Conservation (phyloP, 2,888 invertebrate genomes). For the Neria commutata region DNA sequence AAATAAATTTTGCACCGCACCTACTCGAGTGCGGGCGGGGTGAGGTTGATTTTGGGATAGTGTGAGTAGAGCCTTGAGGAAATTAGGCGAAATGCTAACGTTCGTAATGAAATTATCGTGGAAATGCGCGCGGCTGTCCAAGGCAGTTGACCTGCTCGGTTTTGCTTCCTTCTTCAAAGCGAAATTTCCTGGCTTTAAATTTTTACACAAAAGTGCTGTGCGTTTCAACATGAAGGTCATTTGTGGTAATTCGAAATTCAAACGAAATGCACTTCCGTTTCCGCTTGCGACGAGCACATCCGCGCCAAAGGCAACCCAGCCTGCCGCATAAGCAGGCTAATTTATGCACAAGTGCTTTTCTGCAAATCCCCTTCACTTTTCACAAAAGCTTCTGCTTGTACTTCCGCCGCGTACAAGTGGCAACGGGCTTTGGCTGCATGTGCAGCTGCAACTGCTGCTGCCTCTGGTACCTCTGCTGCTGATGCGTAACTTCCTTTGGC, state of each 20-base stretch:
- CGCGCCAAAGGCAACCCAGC: not conserved
- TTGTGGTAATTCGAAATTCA: not conserved
- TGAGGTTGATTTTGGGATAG: no score
- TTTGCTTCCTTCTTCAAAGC: not conserved
- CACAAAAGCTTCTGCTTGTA: no score
- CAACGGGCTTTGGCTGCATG: no score
- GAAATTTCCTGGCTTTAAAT: not conserved
- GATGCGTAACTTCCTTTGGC: not conserved
- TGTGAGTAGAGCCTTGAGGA: no score
- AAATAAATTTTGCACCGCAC: slow-evolving; percentile 50
- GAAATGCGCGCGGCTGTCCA: slow-evolving; percentile 21
- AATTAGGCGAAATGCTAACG: slow-evolving; percentile 53
- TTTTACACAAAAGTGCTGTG: no score
- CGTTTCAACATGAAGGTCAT: not conserved
- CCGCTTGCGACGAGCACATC: not conserved
- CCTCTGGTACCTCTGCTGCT: no score
- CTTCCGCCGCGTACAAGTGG: no score
- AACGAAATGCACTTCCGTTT: not conserved
- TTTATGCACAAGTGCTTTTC: not conserved
- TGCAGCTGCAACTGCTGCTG: no score
- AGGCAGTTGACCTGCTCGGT: slow-evolving; percentile 26
- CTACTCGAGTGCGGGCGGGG: no score
- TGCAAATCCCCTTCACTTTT: not conserved
- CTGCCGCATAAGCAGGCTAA: not conserved
- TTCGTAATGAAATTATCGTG: slow-evolving; percentile 52